Evolutionary conservation across 2,113 vertebrate species (phyloP).

Genomic region (Centropristis striata): DNA sequence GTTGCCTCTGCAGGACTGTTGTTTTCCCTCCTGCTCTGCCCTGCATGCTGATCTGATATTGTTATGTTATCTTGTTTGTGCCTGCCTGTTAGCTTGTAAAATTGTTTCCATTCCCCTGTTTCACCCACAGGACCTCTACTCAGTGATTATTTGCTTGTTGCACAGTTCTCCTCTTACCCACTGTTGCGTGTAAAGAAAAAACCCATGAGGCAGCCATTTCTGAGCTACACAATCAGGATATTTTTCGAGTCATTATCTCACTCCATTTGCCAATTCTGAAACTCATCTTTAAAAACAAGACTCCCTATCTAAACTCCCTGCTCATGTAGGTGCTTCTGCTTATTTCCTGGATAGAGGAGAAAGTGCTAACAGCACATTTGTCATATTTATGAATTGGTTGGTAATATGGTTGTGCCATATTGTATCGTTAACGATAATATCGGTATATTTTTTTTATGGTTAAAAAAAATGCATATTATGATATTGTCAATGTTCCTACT

Average conservation of each 20-base stretch:
- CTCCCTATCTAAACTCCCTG: neutral
- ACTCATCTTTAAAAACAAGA: neutral
- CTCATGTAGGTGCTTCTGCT: neutral
- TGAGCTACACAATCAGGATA: neutral
- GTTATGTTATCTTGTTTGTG: neutral
- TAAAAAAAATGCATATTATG: no score
- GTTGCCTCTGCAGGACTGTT: fast-evolving
- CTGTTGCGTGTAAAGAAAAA: neutral
- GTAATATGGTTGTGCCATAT: no score
- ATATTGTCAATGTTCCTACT: no score
- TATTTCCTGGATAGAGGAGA: neutral
- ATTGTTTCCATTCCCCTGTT: neutral
- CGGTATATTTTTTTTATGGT: no score
- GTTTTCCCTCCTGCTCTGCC: constrained; percentile 7
- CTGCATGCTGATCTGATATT: neutral
- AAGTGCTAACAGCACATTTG: neutral
- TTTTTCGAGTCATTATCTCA: neutral
- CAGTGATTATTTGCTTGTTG: constrained; percentile 10
- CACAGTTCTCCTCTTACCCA: neutral
- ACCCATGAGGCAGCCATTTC: neutral
- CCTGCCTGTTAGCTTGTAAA: neutral
- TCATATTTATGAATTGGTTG: neutral
- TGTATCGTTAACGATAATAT: no score
- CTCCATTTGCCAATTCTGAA: neutral
- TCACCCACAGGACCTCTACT: neutral